These are phyloP conservation scores for Heliconius erato DNA, from an alignment of 2,888 invertebrate genomes.

Conservation along the genomic window DNA sequence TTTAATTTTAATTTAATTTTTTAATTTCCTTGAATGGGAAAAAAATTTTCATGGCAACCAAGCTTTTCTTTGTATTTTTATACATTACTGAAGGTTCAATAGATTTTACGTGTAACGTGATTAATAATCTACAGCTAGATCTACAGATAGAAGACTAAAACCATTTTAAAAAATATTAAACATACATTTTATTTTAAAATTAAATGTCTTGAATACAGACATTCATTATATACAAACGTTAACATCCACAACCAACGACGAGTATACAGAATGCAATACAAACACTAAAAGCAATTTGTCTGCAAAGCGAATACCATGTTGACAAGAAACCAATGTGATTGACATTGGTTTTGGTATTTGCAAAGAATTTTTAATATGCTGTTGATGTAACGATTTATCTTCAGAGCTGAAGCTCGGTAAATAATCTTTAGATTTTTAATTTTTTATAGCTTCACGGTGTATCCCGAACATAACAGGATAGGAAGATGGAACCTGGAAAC, in stretches of 20 bases:
- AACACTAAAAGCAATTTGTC: conserved; percentile 66
- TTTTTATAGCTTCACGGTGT: not conserved
- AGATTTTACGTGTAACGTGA: too few relatives aligned
- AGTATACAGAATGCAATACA: conserved; percentile 53
- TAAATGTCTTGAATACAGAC: not conserved
- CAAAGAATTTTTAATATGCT: conserved; percentile 54
- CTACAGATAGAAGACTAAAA: too few relatives aligned
- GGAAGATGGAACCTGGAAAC: too few relatives aligned
- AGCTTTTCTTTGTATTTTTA: too few relatives aligned
- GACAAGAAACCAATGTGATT: conserved; percentile 58
- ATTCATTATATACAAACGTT: not conserved
- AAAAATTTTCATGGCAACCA: too few relatives aligned
- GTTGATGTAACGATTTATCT: conserved; percentile 10
- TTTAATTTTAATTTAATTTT: too few relatives aligned
- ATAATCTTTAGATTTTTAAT: not conserved
- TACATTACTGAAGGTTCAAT: too few relatives aligned
- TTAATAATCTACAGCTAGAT: too few relatives aligned
- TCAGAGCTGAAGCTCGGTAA: conserved; percentile 10
- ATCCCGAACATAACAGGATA: too few relatives aligned
- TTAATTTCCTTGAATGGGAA: too few relatives aligned
- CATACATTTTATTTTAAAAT: not conserved
- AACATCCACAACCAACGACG: conserved; percentile 13
- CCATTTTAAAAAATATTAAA: too few relatives aligned
- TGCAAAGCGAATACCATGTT: conserved; percentile 63
- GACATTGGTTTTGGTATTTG: conserved; percentile 54